phyloP scores from a whole-genome alignment of 2,888 invertebrate genomes.

The Heliconius cydno region DNA sequence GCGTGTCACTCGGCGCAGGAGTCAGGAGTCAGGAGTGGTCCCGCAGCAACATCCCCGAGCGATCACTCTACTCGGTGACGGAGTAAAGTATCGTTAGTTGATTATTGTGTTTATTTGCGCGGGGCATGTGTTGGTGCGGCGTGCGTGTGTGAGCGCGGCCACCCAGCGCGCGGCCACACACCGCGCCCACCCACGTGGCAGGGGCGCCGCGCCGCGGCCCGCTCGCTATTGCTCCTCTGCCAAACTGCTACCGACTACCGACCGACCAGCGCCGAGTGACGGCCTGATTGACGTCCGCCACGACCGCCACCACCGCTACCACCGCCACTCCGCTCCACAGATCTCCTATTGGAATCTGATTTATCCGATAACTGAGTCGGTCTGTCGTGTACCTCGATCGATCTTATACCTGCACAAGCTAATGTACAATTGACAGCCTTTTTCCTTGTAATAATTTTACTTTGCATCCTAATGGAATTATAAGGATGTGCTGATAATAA shows the following conservation, averaged over 20 bases:
- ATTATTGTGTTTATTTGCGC: slow-evolving; percentile 83
- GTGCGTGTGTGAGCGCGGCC: slow-evolving; percentile 64
- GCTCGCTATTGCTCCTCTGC: slow-evolving; percentile 55
- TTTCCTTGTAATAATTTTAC: not conserved
- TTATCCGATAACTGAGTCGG: slow-evolving; percentile 37
- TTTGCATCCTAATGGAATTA: not conserved
- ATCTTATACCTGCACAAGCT: slow-evolving; percentile 23
- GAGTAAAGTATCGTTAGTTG: slow-evolving; percentile 82
- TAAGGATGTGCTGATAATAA: not conserved
- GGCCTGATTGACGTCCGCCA: slow-evolving; percentile 69
- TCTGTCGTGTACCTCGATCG: slow-evolving; percentile 33
- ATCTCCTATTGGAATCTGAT: slow-evolving; percentile 43
- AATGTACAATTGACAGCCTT: slow-evolving; percentile 15
- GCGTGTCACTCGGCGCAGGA: slow-evolving; percentile 69
- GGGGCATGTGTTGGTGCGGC: slow-evolving; percentile 71
- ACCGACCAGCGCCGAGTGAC: slow-evolving; percentile 55
- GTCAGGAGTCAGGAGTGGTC: slow-evolving; percentile 25
- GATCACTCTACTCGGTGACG: slow-evolving; percentile 82
- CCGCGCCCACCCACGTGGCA: slow-evolving; percentile 81
- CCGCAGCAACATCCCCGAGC: slow-evolving; percentile 69
- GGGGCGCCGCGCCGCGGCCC: slow-evolving; percentile 73
- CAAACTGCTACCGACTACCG: slow-evolving; percentile 57
- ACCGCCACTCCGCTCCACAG: slow-evolving; percentile 57
- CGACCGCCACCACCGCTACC: slow-evolving; percentile 53
- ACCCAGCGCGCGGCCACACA: slow-evolving; percentile 83